phyloP scores from a whole-genome alignment of 2,797 vertebrate genomes.

The Micromesistius poutassou region DNA sequence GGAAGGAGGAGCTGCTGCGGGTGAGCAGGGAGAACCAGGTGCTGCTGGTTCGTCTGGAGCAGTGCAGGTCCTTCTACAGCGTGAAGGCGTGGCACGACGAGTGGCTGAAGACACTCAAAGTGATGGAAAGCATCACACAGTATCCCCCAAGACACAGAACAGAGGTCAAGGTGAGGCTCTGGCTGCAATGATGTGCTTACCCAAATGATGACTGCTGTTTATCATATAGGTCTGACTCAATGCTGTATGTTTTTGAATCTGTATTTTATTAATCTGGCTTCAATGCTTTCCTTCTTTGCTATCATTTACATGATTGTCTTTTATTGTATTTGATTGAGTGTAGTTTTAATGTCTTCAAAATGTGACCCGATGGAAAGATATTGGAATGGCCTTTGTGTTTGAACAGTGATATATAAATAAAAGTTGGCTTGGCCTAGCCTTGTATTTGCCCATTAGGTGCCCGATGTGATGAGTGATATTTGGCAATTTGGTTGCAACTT shows the following conservation, averaged over 20 bases:
- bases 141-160: conserved; percentile 49
- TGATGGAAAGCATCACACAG: conserved; percentile 55
- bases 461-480: background rate
- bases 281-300: background rate
- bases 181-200: background rate
- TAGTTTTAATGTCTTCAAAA: background rate
- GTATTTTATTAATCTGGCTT: background rate
- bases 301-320: background rate
- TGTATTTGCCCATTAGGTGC: background rate
- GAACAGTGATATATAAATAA: background rate
- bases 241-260: too few relatives aligned
- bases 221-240: too few relatives aligned
- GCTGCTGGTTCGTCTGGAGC: conserved; percentile 62
- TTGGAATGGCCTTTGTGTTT: background rate
- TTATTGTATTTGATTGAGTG: background rate
- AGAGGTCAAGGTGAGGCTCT: conserved; percentile 34
- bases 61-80: conserved; percentile 59
- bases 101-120: conserved; percentile 61
- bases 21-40: conserved; percentile 67
- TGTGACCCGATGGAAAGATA: background rate
- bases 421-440: background rate
- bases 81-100: conserved; percentile 67
- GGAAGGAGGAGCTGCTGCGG: conserved; percentile 61
- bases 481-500: background rate
- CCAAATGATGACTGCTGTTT: too few relatives aligned